Base-by-base conservation (phyloP, 2,888 invertebrate species). In the Iselma pallidipennis region DNA sequence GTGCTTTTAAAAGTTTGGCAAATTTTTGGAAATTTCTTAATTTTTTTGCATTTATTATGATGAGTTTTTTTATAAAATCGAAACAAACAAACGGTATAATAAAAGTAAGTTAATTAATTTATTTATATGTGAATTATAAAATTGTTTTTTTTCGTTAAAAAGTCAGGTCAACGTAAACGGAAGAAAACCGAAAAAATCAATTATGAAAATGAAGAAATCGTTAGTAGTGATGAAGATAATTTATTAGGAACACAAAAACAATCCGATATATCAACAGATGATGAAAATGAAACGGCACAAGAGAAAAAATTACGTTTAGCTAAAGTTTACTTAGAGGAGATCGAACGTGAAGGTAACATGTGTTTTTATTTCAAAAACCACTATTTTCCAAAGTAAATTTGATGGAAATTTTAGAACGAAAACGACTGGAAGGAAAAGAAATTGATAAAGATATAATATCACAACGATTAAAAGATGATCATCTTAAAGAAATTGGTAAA, bases 231-330 rank as follows among this genome's bases (percentile, higher is more conserved):
- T 5, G 42, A 89, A 71, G 81, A 86, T 71, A 88, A 86, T 85
- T 67, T 85, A 84, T 5, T 81, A 84, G 52, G 85, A 72, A 78
- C 82, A 54, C 81, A 84, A 51, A 85, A 72, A 78, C 82, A 55
- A 79, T 56, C 82, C 81, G 59, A 83, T 81, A 59, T 76, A 25
- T 77, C 76, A 60, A 81, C 81, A 0, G 88, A 88, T 68, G 89
- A 89, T 71, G 89, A 89, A 67, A 83, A 87, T 67, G 93, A 95
- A 81, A 95, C 94, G 1, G 89, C 91, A 0, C 95, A 96, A 78
- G 94, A 97, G 76, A 97, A 96, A 78, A 91, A 94, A 69, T 78
- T 97, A 52, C 87, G 96, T 49, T 81, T 97, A 64, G 96, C 97
- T 0, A 96, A 96, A 78, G 88, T 92, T 77, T 96, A 96, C 81